Conservation (phyloP, 2,888 invertebrate genomes). For the Microctonus brassicae region DNA sequence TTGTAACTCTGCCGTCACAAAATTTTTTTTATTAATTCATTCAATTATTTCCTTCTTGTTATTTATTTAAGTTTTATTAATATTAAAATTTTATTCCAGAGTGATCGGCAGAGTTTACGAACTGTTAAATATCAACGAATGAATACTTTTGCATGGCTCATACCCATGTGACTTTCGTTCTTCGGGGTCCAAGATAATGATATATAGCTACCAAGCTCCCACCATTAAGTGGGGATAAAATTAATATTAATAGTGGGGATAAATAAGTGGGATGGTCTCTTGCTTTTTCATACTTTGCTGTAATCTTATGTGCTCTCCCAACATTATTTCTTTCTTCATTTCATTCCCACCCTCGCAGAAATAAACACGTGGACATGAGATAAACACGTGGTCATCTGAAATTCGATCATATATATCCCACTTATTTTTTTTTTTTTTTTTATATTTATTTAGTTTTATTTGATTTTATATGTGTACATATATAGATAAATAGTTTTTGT, state of each 20-base stretch:
- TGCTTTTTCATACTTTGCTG: no score
- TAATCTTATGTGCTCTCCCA: no score
- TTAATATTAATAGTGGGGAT: no score
- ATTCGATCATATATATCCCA: background rate
- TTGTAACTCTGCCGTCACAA: slow-evolving; percentile 7
- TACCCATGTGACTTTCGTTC: slow-evolving; percentile 6
- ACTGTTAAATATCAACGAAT: background rate
- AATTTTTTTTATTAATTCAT: background rate
- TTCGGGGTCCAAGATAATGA: background rate
- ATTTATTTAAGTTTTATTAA: no score
- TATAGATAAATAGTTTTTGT: no score
- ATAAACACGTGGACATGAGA: background rate
- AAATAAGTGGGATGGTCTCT: background rate
- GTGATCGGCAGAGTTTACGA: background rate
- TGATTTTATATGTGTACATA: no score
- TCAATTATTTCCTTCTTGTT: background rate
- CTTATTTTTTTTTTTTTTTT: background rate
- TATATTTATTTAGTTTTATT: background rate
- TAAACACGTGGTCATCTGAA: background rate
- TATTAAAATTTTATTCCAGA: background rate
- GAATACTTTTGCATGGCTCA: slow-evolving; percentile 1
- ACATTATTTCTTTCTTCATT: background rate
- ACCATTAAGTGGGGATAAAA: background rate
- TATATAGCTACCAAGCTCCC: background rate
- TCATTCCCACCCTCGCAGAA: background rate